A percentile compares a stretch with the other conserved stretches of the same genome.
These are phyloP conservation scores for Minunthozetes semirufus DNA, from an alignment of 2,888 invertebrate species.

Conservation along the genomic window DNA sequence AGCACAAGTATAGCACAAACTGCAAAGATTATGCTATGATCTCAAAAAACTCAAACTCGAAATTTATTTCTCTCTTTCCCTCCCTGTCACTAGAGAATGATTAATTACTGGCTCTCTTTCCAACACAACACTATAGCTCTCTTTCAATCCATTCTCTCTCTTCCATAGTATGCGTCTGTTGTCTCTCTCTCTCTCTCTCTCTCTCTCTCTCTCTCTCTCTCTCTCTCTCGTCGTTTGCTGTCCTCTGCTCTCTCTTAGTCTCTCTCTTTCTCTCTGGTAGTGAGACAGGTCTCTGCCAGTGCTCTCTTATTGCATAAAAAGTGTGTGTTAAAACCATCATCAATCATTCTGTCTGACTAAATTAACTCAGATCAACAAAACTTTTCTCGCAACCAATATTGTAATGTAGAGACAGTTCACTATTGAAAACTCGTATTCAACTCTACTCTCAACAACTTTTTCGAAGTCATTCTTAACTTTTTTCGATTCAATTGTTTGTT, in stretches of 20 bases:
- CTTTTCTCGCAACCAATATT: constrained; percentile 37
- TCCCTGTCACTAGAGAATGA: constrained; percentile 39
- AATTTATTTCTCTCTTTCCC: constrained; percentile 39
- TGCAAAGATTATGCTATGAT: constrained; percentile 33
- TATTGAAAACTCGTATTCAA: constrained; percentile 8
- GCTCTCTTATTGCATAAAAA: constrained; percentile 29
- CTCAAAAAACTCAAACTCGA: constrained; percentile 36
- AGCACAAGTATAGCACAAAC: constrained; percentile 16
- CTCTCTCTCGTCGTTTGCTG: background rate
- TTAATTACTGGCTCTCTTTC: constrained; percentile 38
- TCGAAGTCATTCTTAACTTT: constrained; percentile 20
- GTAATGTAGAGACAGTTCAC: constrained; percentile 35
- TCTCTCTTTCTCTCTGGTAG: background rate
- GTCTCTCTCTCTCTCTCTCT: background rate
- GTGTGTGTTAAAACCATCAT: constrained; percentile 38
- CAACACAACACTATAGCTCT: constrained; percentile 28
- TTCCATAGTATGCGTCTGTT: background rate
- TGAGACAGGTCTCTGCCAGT: background rate
- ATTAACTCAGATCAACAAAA: constrained; percentile 42
- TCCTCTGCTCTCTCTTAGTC: background rate
- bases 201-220: constrained; percentile 15
- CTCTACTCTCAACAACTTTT: constrained; percentile 28
- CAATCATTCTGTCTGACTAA: constrained; percentile 44
- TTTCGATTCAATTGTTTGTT: background rate
- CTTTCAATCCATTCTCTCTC: background rate